These are phyloP conservation scores for Stylophora pistillata DNA, from an alignment of 64 coral and sea anemone genomes.

Conservation along the genomic window DNA sequence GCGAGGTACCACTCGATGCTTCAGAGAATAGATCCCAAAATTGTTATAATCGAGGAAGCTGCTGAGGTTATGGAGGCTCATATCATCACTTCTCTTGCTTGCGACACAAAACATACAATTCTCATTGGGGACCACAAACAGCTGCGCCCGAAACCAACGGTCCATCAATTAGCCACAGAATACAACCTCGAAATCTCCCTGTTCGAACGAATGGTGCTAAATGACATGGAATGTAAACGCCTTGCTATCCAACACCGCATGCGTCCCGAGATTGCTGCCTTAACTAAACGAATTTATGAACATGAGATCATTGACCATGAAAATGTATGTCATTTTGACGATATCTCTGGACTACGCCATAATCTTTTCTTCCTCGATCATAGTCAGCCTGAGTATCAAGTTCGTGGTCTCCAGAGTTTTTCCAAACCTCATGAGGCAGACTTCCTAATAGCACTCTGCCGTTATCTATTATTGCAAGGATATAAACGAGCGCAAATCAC, in stretches of 20 bases:
- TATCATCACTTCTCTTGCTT: slow-evolving; percentile 73
- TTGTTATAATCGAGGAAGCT: slow-evolving; percentile 85
- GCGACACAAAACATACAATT: slow-evolving; percentile 62
- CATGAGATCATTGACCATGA: slow-evolving; percentile 69
- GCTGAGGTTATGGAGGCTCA: slow-evolving; percentile 93
- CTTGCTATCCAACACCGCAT: slow-evolving; percentile 80
- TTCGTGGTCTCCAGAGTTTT: slow-evolving; percentile 61
- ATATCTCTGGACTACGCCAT: slow-evolving; percentile 53
- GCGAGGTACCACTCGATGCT: slow-evolving; percentile 70
- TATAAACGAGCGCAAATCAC: slow-evolving; percentile 64
- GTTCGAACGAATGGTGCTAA: slow-evolving; percentile 88
- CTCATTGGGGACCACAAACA: slow-evolving; percentile 93
- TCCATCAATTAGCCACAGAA: slow-evolving; percentile 58
- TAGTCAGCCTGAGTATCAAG: slow-evolving; percentile 16
- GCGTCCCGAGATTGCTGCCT: slow-evolving; percentile 70
- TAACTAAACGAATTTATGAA: slow-evolving; percentile 76
- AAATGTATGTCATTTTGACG: slow-evolving; percentile 65
- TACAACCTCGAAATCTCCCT: slow-evolving; percentile 84
- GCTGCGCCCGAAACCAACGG: slow-evolving; percentile 76
- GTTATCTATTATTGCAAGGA: slow-evolving; percentile 75
- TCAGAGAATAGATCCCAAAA: slow-evolving; percentile 72
- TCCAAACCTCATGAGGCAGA: slow-evolving; percentile 80
- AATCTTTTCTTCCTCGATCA: slow-evolving; percentile 89
- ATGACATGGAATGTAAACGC: slow-evolving; percentile 75
- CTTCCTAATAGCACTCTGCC: slow-evolving; percentile 72